Evolutionary conservation across 2,113 vertebrate genomes (phyloP), one percentile per base, ranked within the genome.

Genomic region (Catharus bicknelli): DNA sequence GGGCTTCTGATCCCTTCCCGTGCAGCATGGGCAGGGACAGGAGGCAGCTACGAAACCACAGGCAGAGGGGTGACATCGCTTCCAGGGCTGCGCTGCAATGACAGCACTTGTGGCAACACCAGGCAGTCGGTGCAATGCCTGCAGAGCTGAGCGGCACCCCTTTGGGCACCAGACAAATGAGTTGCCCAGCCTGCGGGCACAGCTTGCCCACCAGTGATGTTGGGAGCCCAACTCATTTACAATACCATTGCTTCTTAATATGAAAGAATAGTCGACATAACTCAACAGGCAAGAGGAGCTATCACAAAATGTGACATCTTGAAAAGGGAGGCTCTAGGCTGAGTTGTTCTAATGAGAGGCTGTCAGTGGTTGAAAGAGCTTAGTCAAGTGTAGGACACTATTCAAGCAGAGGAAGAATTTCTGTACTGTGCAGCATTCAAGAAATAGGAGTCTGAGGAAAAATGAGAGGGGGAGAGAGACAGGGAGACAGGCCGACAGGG

Each of bases 341-440:
- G 87, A 89, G 85, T 27, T 82, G 66, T 68, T 87, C 90, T 90
- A 79, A 93, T 76, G 70, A 96, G 90, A 88, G 82, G 50, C 54
- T 93, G 92, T 73, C 58, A 79, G 62, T 10, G 0, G 58, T 62
- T 74, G 62, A 85, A 90, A 94, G 75, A 83, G 84, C 55, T 94
- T 70, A 90, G 84, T 79, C 58, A 69, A 92, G 94, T 83, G 67
- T 70, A 67, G 87, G 80, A 42, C 58, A 83, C 82, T 45, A 76
- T 53, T 92, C 34, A 92, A 54, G 58, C 50, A 85, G 62, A 76
- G 58, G 81, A 82, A 76, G 59, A 82, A 76, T 93, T 92, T 84
- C 74, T 76, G 45, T 34, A n/a, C 54, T 58, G 50, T 81, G 64
- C 54, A 69, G 58, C 25, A 16, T 57, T 88, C 69, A 70, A 78